Evolutionary conservation across 1,140 invertebrate genomes (phyloP).

Genomic region (Tetragnatha versicolor): DNA sequence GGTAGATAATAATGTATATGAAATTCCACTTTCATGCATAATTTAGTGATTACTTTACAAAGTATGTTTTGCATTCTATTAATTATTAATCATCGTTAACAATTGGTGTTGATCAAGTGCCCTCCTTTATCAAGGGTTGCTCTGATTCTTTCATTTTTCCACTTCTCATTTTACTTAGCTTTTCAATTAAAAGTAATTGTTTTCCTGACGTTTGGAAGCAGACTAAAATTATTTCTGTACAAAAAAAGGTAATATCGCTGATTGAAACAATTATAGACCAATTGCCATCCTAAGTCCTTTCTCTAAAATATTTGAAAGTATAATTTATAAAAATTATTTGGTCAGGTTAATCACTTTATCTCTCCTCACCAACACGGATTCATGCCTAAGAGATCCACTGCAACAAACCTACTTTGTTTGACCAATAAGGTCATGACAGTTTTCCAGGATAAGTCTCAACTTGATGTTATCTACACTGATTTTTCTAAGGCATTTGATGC

Average conservation of each 20-base stretch:
- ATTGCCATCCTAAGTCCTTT: neutral
- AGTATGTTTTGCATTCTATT: too few species aligned
- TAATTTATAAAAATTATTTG: neutral
- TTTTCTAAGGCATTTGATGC: constrained; percentile 23
- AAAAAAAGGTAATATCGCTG: neutral
- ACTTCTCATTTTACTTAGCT: neutral
- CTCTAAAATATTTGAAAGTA: neutral
- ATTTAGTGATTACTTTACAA: too few species aligned
- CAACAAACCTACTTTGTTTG: constrained; percentile 9
- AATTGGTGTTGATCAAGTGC: neutral
- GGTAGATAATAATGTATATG: too few species aligned
- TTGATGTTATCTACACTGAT: constrained; percentile 26
- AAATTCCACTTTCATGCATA: too few species aligned
- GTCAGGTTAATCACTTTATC: neutral
- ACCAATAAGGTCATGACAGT: neutral
- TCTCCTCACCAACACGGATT: constrained; percentile 14
- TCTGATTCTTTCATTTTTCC: neutral
- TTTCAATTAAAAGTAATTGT: neutral
- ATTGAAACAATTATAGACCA: neutral
- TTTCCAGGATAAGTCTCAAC: constrained; percentile 6
- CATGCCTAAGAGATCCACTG: neutral
- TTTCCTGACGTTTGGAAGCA: neutral
- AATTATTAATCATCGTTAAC: too few species aligned
- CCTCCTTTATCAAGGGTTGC: too few species aligned
- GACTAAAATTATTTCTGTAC: neutral